Conservation (phyloP, 2,888 invertebrate genomes). For the Rotaria socialis region DNA sequence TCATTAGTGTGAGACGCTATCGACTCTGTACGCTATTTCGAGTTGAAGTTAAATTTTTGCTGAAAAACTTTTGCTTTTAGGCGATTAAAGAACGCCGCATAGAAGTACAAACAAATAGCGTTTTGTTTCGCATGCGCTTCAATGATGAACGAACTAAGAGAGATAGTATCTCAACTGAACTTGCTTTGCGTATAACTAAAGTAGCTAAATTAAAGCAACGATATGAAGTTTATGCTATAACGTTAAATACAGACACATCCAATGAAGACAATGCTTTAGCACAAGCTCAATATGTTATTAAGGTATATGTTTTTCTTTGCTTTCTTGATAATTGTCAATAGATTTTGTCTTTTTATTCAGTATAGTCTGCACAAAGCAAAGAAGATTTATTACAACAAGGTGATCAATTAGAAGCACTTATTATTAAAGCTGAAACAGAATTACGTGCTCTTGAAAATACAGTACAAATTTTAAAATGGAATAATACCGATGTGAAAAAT, state of each 20-base stretch:
- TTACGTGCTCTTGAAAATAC: constrained; percentile 84
- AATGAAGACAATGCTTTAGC: not conserved
- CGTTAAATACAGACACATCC: not conserved
- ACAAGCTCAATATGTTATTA: constrained; percentile 28
- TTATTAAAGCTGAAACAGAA: constrained; percentile 75
- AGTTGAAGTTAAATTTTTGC: no score
- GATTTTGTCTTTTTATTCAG: not conserved
- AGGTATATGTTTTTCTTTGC: not conserved
- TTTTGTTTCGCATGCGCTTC: not conserved
- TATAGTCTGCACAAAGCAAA: constrained; percentile 59
- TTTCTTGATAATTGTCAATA: not conserved
- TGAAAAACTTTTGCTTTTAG: not conserved
- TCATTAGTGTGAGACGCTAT: no score
- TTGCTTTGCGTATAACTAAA: not conserved
- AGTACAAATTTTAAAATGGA: constrained; percentile 72
- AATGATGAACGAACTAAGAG: constrained; percentile 18
- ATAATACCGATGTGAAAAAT: constrained; percentile 72
- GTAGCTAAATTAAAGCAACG: not conserved
- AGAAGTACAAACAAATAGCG: not conserved
- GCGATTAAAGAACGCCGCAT: not conserved
- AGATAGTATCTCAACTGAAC: not conserved
- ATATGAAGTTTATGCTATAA: constrained; percentile 4
- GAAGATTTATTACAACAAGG: constrained; percentile 65
- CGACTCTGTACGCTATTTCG: no score
- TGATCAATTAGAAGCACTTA: constrained; percentile 75